Percentiles rank a stretch among this genome's conserved stretches.
Conservation (phyloP, 30 jellyfish, hydroid and myxozoan species). For the Hydractinia echinata region DNA sequence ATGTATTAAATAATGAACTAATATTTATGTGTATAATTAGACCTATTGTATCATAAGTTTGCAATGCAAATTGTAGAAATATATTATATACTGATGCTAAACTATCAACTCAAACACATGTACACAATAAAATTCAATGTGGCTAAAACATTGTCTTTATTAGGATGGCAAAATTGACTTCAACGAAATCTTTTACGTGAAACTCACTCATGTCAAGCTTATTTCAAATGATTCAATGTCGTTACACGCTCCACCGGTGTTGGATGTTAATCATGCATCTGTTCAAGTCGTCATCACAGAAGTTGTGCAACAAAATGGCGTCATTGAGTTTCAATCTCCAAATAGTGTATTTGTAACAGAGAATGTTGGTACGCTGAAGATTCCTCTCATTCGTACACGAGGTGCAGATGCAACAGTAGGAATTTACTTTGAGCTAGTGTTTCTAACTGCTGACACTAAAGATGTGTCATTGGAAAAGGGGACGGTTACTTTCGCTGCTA, state of each 20-base stretch:
- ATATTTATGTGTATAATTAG: no score
- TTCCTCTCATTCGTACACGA: slow-evolving; percentile 41
- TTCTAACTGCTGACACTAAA: slow-evolving; percentile 32
- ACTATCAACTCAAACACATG: no score
- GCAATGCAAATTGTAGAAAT: no score
- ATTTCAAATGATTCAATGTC: slow-evolving; percentile 17
- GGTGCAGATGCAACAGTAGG: slow-evolving; percentile 87
- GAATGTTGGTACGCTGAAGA: slow-evolving; percentile 43
- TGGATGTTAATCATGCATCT: slow-evolving; percentile 25
- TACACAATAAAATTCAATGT: no score
- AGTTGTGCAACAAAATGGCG: slow-evolving; percentile 56
- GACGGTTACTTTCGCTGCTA: slow-evolving; percentile 47
- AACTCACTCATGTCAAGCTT: slow-evolving; percentile 54
- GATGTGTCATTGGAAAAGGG: slow-evolving; percentile 69
- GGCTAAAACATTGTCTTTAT: background rate
- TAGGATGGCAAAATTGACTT: slow-evolving; percentile 62
- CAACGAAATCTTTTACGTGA: slow-evolving; percentile 70
- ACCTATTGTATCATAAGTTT: no score
- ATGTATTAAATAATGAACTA: no score
- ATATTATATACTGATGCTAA: no score
- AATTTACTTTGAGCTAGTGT: slow-evolving; percentile 46
- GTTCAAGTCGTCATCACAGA: slow-evolving; percentile 88
- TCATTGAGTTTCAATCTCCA: slow-evolving; percentile 42
- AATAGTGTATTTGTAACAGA: slow-evolving; percentile 38
- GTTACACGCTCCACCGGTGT: slow-evolving; percentile 46